Evolutionary conservation across 23 tunicate species (phyloP).

Genomic region (Clavelina lepadiformis): DNA sequence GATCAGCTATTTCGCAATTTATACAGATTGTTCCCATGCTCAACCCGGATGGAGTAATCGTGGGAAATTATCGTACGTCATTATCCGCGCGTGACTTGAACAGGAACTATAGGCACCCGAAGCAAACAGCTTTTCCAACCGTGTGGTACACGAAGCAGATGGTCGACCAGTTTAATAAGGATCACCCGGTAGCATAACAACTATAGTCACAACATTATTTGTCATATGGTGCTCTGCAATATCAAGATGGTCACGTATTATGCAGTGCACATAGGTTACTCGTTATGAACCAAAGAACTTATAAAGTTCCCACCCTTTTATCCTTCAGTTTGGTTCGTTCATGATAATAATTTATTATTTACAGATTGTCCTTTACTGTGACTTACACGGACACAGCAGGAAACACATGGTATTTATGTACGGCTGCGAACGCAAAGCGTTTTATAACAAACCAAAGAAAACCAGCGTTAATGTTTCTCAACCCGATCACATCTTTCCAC

Average conservation of each 20-base stretch:
- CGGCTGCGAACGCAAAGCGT: slow-evolving; percentile 82
- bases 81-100: slow-evolving; percentile 87
- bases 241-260: too few species aligned
- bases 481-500: background rate
- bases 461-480: slow-evolving; percentile 5
- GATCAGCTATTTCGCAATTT: too few species aligned
- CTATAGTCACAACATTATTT: too few species aligned
- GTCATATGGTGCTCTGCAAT: too few species aligned
- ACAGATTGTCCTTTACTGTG: slow-evolving; percentile 84
- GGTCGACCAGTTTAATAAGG: slow-evolving; percentile 82
- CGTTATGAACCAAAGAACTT: too few species aligned
- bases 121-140: slow-evolving; percentile 70
- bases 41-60: slow-evolving; percentile 92
- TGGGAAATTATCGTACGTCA: slow-evolving; percentile 92
- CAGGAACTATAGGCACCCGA: slow-evolving; percentile 88
- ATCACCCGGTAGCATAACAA: slow-evolving; percentile 50
- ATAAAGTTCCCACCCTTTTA: too few species aligned
- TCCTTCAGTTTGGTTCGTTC: too few species aligned
- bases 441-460: slow-evolving; percentile 7
- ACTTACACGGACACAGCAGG: slow-evolving; percentile 91
- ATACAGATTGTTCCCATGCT: slow-evolving; percentile 86
- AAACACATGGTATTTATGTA: slow-evolving; percentile 96
- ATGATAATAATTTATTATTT: too few species aligned
- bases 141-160: slow-evolving; percentile 92
- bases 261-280: too few species aligned